Evolutionary conservation across 2,797 vertebrate genomes (phyloP).

Genomic region (Crypturellus tataupa): DNA sequence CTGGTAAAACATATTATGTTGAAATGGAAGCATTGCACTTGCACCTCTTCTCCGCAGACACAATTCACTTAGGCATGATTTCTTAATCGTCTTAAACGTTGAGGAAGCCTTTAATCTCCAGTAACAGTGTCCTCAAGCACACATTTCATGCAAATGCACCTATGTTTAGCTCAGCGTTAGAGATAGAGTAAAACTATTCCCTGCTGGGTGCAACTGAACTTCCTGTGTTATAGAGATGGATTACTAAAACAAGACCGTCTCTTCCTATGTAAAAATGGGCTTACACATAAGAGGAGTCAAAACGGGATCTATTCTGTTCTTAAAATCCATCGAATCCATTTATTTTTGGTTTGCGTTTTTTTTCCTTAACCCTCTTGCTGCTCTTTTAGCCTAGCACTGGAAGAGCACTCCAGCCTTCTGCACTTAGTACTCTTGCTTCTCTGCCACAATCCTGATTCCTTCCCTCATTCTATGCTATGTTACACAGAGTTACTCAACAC

Average conservation of each 20-base stretch:
- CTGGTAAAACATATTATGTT: neutral
- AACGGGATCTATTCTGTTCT: neutral
- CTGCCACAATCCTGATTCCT: neutral
- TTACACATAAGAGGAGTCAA: neutral
- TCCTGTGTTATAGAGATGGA: neutral
- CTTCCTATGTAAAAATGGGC: neutral
- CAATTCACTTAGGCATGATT: neutral
- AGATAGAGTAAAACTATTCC: neutral
- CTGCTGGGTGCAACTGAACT: neutral
- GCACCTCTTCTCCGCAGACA: neutral
- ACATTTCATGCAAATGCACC: neutral
- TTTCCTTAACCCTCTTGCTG: neutral
- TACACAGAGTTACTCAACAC: neutral
- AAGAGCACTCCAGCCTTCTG: neutral
- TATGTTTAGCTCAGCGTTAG: neutral
- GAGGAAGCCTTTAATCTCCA: neutral
- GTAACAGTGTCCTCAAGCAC: neutral
- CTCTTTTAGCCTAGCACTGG: neutral
- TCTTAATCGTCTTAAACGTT: neutral
- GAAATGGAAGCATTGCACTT: neutral
- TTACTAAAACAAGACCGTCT: neutral
- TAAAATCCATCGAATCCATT: neutral
- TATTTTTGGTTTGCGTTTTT: neutral
- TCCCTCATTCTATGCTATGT: neutral
- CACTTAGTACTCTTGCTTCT: fast-evolving